Evolutionary conservation across 2,797 vertebrate species (phyloP), one percentile per base, ranked within the genome.

Genomic region (Crenichthys baileyi): DNA sequence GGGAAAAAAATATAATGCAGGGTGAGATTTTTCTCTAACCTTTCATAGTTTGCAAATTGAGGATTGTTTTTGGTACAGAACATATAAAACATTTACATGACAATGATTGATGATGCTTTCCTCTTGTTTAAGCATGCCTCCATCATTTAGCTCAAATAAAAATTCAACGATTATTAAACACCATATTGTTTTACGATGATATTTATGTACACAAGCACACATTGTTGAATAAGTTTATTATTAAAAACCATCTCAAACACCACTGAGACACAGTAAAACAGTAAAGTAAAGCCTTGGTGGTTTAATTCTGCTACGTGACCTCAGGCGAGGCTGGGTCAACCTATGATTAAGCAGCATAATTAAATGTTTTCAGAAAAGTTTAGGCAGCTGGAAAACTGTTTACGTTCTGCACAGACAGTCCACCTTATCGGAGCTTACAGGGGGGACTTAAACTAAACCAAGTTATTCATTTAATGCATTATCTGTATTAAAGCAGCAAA

Each of bases 381-480:
- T 13, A 68, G 13, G 39, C 41, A 48, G 41, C 0, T 71, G 44
- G 76, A 74, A 80, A 77, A 2, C 3, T 9, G 2, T 61, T 74
- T 18, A 61, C 6, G 18, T n/a, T 31, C 31, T 24, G 31, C 31
- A 72, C 20, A 18, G 9, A 73, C 72, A 29, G 5, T 48, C 41
- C 12, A 36, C 13, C 56, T 79, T n/a, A 68, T 77, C 50, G 61
- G 15, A 73, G 67, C 53, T 73, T 75, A 68, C 20, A 26, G 41
- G 6, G 3, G 58, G 36, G 5, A 73, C 50, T 50, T 44, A 44
- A 51, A 9, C 12, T 22, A 29, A 31, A n/a, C 4, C 4, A 22
- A 72, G 73, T 26, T 65, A 31, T 72, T 53, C 26, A 71, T 72
- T 79, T 68, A 81, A 82, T 80, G 75, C 39, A 36, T 58, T 2